Evolutionary conservation across 2,888 invertebrate species (phyloP).

Genomic region (Criorhina ranunculi): DNA sequence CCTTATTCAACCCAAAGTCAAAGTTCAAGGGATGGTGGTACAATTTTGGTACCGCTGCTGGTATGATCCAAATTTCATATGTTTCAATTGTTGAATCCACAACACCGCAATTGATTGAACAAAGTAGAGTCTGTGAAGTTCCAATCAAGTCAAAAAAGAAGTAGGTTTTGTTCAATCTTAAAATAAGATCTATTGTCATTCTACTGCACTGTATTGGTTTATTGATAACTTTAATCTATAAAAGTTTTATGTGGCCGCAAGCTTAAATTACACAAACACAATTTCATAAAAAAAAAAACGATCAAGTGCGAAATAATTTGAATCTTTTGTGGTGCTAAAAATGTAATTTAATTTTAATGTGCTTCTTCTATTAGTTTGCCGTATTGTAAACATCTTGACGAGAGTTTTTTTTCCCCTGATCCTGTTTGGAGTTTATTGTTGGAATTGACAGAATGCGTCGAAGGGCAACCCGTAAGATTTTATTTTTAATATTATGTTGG

Average conservation of each 20-base stretch:
- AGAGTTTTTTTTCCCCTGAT: conserved; percentile 1
- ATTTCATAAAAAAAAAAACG: neutral
- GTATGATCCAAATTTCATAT: too few species aligned
- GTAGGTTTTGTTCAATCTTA: too few species aligned
- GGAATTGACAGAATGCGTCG: conserved; percentile 78
- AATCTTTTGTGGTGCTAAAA: conserved; percentile 1
- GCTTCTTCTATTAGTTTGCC: neutral
- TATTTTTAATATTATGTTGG: conserved; percentile 18
- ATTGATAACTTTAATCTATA: too few species aligned
- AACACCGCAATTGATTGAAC: too few species aligned
- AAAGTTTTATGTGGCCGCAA: neutral
- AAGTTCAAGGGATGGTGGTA: too few species aligned
- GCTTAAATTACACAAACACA: neutral
- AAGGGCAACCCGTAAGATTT: conserved; percentile 80
- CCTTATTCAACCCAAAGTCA: too few species aligned
- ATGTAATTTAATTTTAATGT: conserved; percentile 2
- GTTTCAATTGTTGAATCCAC: too few species aligned
- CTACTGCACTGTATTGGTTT: too few species aligned
- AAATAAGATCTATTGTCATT: too few species aligned
- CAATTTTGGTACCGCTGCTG: too few species aligned
- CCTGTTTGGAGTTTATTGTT: conserved; percentile 13
- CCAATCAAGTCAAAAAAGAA: too few species aligned
- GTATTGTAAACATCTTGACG: conserved; percentile 1
- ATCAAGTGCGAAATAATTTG: neutral
- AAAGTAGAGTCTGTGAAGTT: too few species aligned